Conservation (phyloP, 2,797 vertebrate species). For the Enteromius mattozi region DNA sequence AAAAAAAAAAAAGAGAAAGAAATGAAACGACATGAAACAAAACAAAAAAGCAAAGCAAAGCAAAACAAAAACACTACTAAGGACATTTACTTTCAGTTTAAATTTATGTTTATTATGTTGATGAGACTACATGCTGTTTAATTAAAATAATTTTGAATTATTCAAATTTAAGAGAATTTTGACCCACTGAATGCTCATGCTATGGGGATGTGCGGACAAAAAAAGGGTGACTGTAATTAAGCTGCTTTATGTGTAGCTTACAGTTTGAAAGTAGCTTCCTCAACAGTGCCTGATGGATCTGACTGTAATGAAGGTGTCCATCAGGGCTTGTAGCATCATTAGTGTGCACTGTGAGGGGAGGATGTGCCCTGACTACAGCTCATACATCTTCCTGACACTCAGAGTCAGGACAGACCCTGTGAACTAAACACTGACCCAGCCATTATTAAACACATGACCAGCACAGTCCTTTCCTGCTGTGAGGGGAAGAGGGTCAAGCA, state of each 20-base stretch:
- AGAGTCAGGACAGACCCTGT: slow-evolving; percentile 12
- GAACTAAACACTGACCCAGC: slow-evolving; percentile 17
- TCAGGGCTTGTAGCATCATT: slow-evolving; percentile 54
- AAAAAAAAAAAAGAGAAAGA: too few relatives aligned
- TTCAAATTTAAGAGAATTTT: too few relatives aligned
- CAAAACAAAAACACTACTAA: too few relatives aligned
- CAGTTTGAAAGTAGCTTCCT: slow-evolving; percentile 4
- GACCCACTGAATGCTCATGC: background rate
- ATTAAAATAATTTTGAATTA: too few relatives aligned
- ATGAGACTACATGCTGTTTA: too few relatives aligned
- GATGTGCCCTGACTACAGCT: slow-evolving; percentile 14
- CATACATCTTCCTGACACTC: slow-evolving; percentile 51
- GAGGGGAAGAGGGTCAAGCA: background rate
- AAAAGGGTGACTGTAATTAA: background rate
- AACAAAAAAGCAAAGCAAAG: accelerated
- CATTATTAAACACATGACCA: slow-evolving; percentile 40
- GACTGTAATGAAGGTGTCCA: slow-evolving; percentile 60
- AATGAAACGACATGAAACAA: too few relatives aligned
- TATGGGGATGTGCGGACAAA: background rate
- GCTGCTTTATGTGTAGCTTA: background rate
- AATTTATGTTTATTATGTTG: too few relatives aligned
- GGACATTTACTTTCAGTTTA: too few relatives aligned
- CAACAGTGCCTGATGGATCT: slow-evolving; percentile 50
- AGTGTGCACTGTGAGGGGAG: slow-evolving; percentile 29
- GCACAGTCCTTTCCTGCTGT: background rate